phyloP scores from a whole-genome alignment of 2,888 invertebrate genomes.

The Digitonthophagus gazella region DNA sequence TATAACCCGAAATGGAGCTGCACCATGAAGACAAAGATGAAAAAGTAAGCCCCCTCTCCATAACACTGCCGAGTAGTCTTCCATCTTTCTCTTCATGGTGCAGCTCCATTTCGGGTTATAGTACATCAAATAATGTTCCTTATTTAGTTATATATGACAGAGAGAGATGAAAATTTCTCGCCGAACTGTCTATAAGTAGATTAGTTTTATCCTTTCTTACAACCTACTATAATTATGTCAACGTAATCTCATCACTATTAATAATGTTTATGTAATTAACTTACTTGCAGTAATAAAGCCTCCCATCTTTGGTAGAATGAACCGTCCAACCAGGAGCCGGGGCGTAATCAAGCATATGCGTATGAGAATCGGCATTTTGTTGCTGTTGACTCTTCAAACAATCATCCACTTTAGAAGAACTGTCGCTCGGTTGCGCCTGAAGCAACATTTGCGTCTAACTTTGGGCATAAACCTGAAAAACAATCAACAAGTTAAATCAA shows the following conservation, averaged over 20 bases:
- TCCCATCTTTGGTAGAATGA: slow-evolving; percentile 74
- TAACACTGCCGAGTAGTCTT: too few relatives aligned
- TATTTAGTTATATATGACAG: neutral
- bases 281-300: slow-evolving; percentile 91
- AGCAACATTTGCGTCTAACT: slow-evolving; percentile 36
- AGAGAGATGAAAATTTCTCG: neutral
- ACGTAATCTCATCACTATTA: neutral
- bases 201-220: too few relatives aligned
- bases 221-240: neutral
- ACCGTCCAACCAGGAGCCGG: slow-evolving; percentile 69
- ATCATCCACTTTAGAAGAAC: slow-evolving; percentile 33
- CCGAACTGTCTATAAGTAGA: neutral
- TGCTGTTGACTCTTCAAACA: slow-evolving; percentile 28
- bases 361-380: slow-evolving; percentile 29
- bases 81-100: too few relatives aligned
- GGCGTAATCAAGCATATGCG: slow-evolving; percentile 53
- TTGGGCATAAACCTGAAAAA: slow-evolving; percentile 14
- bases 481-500: slow-evolving; percentile 2
- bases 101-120: too few relatives aligned
- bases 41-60: too few relatives aligned
- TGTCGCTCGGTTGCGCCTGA: slow-evolving; percentile 38
- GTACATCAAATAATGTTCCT: too few relatives aligned
- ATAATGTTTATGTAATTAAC: slow-evolving; percentile 48
- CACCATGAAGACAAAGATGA: too few relatives aligned
- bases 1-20: too few relatives aligned